phyloP scores from a whole-genome alignment of 2,888 invertebrate species.

The Machimus atricapillus region DNA sequence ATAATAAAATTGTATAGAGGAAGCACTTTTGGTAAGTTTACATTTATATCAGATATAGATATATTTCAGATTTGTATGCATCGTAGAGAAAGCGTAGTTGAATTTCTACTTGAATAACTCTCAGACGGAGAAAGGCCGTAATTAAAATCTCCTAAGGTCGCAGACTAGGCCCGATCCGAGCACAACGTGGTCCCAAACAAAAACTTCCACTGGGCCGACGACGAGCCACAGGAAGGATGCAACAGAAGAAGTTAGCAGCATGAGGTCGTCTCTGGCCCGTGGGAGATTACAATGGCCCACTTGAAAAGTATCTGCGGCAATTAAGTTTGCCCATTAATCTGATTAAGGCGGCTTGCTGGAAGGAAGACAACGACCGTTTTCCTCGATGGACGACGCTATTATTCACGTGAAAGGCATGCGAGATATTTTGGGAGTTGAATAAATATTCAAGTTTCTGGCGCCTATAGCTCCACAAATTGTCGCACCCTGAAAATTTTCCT shows the following conservation, averaged over 20 bases:
- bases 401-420: not conserved
- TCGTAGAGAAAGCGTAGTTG: not conserved
- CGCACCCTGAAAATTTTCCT: not conserved
- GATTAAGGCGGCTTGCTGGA: not conserved
- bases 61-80: too few species aligned
- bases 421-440: not conserved
- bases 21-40: too few species aligned
- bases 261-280: not conserved
- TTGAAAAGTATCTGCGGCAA: conserved; percentile 7
- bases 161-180: not conserved
- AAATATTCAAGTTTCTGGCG: not conserved
- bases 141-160: not conserved
- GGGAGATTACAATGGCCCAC: conserved; percentile 11
- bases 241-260: not conserved
- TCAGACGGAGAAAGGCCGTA: not conserved
- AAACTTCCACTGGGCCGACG: not conserved
- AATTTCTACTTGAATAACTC: not conserved
- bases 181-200: not conserved
- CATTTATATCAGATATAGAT: too few species aligned
- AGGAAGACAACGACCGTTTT: not conserved
- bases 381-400: not conserved
- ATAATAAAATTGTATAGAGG: too few species aligned
- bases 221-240: not conserved
- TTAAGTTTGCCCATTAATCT: conserved; percentile 12
- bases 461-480: not conserved